Conservation (phyloP, 2,888 invertebrate species). For the Drosophila tanythrix region DNA sequence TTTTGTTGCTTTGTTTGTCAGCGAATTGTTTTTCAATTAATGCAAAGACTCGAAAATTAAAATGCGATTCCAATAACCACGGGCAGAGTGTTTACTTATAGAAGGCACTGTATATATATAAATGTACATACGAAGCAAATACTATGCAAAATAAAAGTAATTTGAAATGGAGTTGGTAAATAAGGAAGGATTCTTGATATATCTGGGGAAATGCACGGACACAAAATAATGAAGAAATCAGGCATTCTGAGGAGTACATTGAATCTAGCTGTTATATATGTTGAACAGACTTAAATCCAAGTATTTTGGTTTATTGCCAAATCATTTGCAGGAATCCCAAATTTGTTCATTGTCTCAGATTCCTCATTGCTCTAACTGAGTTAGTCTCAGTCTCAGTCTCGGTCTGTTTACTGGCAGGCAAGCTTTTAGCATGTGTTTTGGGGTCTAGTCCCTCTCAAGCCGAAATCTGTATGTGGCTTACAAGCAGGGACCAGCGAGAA, state of each 20-base stretch:
- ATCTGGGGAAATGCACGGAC: not conserved
- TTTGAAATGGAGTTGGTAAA: not conserved
- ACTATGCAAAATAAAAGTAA: not conserved
- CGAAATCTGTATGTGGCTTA: not conserved
- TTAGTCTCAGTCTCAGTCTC: not conserved
- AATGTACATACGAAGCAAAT: no score
- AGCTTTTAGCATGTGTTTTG: not conserved
- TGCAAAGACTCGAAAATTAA: slow-evolving; percentile 64
- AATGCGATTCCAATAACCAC: slow-evolving; percentile 38
- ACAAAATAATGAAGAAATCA: not conserved
- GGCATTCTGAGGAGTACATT: not conserved
- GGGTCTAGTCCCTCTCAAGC: not conserved
- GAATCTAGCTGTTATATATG: not conserved
- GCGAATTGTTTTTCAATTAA: slow-evolving; percentile 74
- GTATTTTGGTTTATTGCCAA: not conserved
- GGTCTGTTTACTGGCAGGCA: not conserved
- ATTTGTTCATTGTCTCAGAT: not conserved
- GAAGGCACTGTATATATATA: slow-evolving; percentile 9
- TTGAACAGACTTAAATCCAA: not conserved
- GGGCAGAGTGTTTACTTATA: slow-evolving; percentile 9
- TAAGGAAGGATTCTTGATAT: not conserved
- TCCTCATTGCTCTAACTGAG: not conserved
- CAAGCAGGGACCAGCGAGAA: not conserved
- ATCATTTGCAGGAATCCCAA: not conserved
- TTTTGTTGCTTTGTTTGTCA: slow-evolving; percentile 51